phyloP scores from a whole-genome alignment of 2,113 vertebrate species.

The Caretta caretta region DNA sequence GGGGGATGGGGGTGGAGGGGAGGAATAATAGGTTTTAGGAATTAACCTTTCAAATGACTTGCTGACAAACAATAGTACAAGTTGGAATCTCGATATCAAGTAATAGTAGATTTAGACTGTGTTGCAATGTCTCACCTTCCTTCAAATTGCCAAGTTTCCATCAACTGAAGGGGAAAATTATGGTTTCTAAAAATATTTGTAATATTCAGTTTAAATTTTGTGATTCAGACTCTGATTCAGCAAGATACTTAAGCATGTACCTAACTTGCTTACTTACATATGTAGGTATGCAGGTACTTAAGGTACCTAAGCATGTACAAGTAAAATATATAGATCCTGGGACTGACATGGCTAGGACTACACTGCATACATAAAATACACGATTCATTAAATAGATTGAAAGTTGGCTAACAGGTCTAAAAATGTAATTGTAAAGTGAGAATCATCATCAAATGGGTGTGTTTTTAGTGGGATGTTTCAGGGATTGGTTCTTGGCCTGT shows the following conservation, averaged over 20 bases:
- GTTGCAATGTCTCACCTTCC: background rate
- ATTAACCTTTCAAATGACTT: conserved; percentile 16
- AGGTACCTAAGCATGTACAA: background rate
- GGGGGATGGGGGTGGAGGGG: no score
- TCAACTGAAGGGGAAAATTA: background rate
- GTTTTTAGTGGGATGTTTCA: background rate
- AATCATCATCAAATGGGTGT: background rate
- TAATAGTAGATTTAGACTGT: background rate
- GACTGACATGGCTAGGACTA: background rate
- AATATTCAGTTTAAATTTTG: background rate
- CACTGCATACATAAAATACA: background rate
- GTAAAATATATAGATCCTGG: background rate
- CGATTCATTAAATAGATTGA: background rate
- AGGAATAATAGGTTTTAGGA: background rate
- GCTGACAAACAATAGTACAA: background rate
- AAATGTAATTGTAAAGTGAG: background rate
- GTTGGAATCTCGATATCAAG: background rate
- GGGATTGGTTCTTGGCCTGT: background rate
- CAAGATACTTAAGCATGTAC: background rate
- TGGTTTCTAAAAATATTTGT: background rate
- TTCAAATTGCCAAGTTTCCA: background rate
- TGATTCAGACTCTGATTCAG: background rate
- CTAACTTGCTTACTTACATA: background rate
- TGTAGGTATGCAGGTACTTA: no score
- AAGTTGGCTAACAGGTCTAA: background rate